A percentile compares a stretch with the other conserved stretches of the same genome.
phyloP scores from a whole-genome alignment of 2,797 vertebrate genomes.

The Paramormyrops hopkinsi region DNA sequence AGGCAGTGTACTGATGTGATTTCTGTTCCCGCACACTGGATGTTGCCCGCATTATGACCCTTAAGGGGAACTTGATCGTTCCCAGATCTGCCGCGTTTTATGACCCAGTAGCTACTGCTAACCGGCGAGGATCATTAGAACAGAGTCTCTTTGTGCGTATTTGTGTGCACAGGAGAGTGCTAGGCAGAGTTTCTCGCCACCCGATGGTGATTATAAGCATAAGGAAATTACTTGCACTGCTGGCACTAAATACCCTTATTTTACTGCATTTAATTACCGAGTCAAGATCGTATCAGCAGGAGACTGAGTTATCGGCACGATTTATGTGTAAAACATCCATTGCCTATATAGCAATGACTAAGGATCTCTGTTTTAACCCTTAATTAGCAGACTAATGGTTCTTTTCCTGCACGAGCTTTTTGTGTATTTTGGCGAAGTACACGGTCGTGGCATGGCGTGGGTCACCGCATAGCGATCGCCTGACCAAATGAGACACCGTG shows the following conservation, averaged over 20 bases:
- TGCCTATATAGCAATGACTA: not conserved
- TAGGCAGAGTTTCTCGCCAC: not conserved
- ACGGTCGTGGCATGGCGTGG: not conserved
- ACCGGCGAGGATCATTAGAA: not conserved
- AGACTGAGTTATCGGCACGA: not conserved
- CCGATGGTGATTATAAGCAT: not conserved
- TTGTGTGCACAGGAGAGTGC: not conserved
- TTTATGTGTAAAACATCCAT: slow-evolving; percentile 3
- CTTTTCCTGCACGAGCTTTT: not conserved
- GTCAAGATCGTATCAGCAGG: slow-evolving; percentile 1
- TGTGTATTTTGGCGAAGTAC: not conserved
- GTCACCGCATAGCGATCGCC: not conserved
- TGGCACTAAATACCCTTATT: not conserved
- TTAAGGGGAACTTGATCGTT: not conserved
- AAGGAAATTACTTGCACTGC: not conserved
- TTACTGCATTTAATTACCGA: not conserved
- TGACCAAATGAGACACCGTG: not conserved
- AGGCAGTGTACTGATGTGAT: not conserved
- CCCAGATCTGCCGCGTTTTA: not conserved
- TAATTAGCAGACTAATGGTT: not conserved
- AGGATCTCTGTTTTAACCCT: not conserved
- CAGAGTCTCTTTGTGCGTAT: not conserved
- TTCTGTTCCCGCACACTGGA: not conserved
- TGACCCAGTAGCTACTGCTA: not conserved
- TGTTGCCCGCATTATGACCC: not conserved